These are phyloP conservation scores for Thysanoteuthis rhombus DNA, from an alignment of 2,888 invertebrate species.

Conservation along the genomic window DNA sequence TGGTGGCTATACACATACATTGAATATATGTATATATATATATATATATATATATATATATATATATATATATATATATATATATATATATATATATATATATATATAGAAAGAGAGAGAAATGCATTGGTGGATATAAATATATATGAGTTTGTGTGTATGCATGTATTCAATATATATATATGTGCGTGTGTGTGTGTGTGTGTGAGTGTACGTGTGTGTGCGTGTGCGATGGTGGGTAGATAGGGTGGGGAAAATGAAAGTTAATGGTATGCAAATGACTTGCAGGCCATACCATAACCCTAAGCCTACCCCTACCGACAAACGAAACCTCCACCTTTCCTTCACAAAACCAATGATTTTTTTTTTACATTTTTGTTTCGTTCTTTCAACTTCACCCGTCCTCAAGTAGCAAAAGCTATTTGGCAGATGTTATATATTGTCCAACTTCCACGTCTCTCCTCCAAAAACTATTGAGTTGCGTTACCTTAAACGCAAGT, in stretches of 20 bases:
- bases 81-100: not conserved
- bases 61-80: slow-evolving; percentile 21
- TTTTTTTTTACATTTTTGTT: not conserved
- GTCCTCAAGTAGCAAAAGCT: not conserved
- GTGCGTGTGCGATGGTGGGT: not conserved
- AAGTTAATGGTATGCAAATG: not conserved
- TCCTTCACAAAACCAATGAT: not conserved
- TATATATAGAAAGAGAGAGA: too few species aligned
- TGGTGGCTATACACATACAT: not conserved
- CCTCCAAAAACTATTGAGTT: not conserved
- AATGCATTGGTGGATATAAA: not conserved
- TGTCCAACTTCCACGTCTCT: not conserved
- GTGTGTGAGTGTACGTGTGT: not conserved
- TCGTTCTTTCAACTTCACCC: not conserved
- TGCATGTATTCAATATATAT: not conserved
- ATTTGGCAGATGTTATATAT: not conserved
- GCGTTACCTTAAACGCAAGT: not conserved
- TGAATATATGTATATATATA: too few species aligned
- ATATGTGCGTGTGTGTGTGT: not conserved
- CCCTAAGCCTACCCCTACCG: not conserved
- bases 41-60: slow-evolving; percentile 20
- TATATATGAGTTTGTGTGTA: not conserved
- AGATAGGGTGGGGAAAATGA: not conserved
- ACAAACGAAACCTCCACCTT: not conserved
- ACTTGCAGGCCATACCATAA: not conserved